phyloP scores from a whole-genome alignment of 2,797 vertebrate genomes.

The Neosilurus mollespiculum region DNA sequence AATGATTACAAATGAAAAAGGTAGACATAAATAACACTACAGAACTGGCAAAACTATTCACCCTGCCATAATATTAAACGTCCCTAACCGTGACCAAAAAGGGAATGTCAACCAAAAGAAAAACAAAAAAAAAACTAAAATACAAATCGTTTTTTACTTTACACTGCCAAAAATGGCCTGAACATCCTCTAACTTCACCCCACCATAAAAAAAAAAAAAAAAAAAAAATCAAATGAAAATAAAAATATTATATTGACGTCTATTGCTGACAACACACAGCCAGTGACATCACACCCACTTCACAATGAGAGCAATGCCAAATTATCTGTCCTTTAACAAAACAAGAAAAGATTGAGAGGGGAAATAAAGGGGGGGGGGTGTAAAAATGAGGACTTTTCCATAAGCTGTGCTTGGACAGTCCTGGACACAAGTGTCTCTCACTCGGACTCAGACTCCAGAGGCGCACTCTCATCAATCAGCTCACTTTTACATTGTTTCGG shows the following conservation, averaged over 20 bases:
- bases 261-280: conserved; percentile 44
- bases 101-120: conserved; percentile 49
- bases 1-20: conserved; percentile 18
- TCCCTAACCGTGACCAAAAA: conserved; percentile 43
- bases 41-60: conserved; percentile 40
- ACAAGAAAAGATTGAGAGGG: conserved; percentile 14
- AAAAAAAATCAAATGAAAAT: not conserved
- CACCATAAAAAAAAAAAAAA: conserved; percentile 9
- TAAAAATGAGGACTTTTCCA: conserved; percentile 15
- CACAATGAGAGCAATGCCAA: conserved; percentile 42
- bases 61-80: conserved; percentile 45
- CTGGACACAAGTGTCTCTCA: conserved; percentile 53
- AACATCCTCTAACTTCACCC: conserved; percentile 24
- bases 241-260: conserved; percentile 19
- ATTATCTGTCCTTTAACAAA: conserved; percentile 34
- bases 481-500: conserved; percentile 55
- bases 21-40: conserved; percentile 42
- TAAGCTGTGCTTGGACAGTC: conserved; percentile 42
- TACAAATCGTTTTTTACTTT: conserved; percentile 36
- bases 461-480: conserved; percentile 68
- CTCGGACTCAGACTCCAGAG: conserved; percentile 74
- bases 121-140: too few relatives aligned
- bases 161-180: conserved; percentile 38
- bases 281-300: conserved; percentile 37
- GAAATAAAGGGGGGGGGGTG: not conserved